A percentile compares a stretch with the other conserved stretches of the same genome.
Evolutionary conservation across 2,113 vertebrate genomes (phyloP).

Genomic region (Anarhynchus alexandrinus): DNA sequence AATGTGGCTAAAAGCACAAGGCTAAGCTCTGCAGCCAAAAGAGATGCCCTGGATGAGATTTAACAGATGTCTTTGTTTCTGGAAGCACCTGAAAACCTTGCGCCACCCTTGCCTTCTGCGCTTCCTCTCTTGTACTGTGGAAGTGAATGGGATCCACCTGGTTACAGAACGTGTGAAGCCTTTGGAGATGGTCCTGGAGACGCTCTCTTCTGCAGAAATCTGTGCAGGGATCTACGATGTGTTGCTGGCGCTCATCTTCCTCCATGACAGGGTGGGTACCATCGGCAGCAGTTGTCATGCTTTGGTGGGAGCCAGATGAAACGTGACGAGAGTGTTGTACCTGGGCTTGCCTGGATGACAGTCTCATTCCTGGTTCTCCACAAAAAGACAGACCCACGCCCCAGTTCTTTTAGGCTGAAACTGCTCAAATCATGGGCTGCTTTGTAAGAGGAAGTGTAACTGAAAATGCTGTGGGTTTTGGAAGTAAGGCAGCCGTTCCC

Average conservation of each 20-base stretch:
- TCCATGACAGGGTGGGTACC: constrained; percentile 89
- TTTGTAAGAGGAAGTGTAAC: not conserved
- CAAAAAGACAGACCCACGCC: not conserved
- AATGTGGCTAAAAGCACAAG: not conserved
- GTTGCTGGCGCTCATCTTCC: constrained; percentile 89
- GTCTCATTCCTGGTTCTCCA: not conserved
- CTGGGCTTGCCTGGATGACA: not conserved
- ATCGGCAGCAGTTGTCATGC: not conserved
- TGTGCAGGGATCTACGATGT: constrained; percentile 94
- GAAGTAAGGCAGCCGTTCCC: not conserved
- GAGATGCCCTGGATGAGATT: not conserved
- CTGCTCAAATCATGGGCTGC: not conserved
- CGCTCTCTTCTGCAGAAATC: constrained; percentile 85
- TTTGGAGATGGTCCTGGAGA: constrained; percentile 81
- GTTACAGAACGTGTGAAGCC: constrained; percentile 92
- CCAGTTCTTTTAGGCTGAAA: not conserved
- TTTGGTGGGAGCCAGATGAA: not conserved
- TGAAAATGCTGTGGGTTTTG: not conserved
- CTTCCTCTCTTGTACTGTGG: constrained; percentile 92
- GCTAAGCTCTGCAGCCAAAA: not conserved
- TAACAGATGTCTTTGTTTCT: not conserved
- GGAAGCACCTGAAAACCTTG: constrained; percentile 94
- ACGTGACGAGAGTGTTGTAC: not conserved
- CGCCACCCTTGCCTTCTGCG: constrained; percentile 93
- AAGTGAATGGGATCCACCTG: constrained; percentile 88